These are phyloP conservation scores for Cyclura pinguis DNA, from an alignment of 2,797 vertebrate genomes.

Conservation along the genomic window DNA sequence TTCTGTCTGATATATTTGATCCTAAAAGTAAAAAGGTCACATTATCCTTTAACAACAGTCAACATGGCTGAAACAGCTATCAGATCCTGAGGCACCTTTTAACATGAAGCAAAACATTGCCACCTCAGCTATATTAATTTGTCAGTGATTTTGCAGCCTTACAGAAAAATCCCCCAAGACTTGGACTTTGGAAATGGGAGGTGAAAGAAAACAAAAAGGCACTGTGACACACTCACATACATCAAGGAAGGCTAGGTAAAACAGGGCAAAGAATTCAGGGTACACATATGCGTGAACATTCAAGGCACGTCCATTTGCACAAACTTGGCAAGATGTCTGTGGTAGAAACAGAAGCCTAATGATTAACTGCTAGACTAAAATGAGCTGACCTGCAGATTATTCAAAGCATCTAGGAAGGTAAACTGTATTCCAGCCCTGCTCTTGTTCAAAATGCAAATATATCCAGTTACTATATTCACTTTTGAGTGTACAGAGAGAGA, in stretches of 20 bases:
- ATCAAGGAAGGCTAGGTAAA: neutral
- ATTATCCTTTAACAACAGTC: neutral
- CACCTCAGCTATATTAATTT: neutral
- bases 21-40: slow-evolving; percentile 14
- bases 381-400: slow-evolving; percentile 23
- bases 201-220: slow-evolving; percentile 14
- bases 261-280: neutral
- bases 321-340: neutral
- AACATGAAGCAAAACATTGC: neutral
- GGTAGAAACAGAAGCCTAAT: slow-evolving; percentile 19
- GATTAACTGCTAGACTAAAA: slow-evolving; percentile 13
- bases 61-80: slow-evolving; percentile 23
- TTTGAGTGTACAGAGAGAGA: slow-evolving; percentile 29
- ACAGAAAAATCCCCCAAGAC: slow-evolving; percentile 7
- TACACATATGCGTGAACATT: slow-evolving; percentile 9
- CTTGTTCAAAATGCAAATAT: slow-evolving; percentile 48
- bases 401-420: slow-evolving; percentile 26
- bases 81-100: neutral
- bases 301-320: slow-evolving; percentile 18
- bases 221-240: neutral
- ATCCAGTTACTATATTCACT: slow-evolving; percentile 31
- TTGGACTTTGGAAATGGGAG: neutral
- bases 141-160: neutral
- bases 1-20: neutral
- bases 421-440: slow-evolving; percentile 8